phyloP scores from a whole-genome alignment of 2,888 invertebrate genomes.

The Ypsolopha sequella region DNA sequence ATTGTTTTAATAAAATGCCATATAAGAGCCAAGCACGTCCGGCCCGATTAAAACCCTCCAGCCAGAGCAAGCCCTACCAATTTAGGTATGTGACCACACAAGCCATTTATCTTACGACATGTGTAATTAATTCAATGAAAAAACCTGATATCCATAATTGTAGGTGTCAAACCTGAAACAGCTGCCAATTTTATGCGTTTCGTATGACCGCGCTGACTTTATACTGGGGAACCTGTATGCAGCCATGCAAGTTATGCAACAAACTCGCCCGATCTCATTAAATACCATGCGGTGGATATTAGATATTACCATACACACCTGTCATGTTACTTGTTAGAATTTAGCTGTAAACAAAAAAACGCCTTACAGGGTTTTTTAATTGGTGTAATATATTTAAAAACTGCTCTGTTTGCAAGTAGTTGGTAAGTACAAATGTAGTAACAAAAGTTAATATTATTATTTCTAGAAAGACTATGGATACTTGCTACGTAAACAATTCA shows the following conservation, averaged over 20 bases:
- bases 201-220: conserved; percentile 46
- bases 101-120: conserved; percentile 15
- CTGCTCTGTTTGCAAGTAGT: too few species aligned
- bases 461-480: too few species aligned
- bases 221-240: conserved; percentile 32
- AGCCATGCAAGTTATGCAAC: conserved; percentile 52
- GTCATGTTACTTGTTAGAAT: conserved; percentile 17
- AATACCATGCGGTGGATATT: conserved; percentile 29
- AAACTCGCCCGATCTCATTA: conserved; percentile 29
- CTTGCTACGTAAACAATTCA: too few species aligned
- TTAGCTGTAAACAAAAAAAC: too few species aligned
- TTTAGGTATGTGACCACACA: conserved; percentile 23
- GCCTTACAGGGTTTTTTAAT: too few species aligned
- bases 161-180: conserved; percentile 37
- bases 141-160: conserved; percentile 35
- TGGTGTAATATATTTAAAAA: too few species aligned
- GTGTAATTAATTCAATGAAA: conserved; percentile 32
- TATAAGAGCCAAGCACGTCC: background rate
- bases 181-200: conserved; percentile 39
- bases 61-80: conserved; percentile 17
- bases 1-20: too few species aligned
- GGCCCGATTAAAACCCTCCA: background rate
- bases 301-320: conserved; percentile 41
- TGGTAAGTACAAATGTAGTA: too few species aligned
- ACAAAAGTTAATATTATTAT: too few species aligned